Conservation (phyloP, 2,888 invertebrate genomes). For the Galeruca laticollis region DNA sequence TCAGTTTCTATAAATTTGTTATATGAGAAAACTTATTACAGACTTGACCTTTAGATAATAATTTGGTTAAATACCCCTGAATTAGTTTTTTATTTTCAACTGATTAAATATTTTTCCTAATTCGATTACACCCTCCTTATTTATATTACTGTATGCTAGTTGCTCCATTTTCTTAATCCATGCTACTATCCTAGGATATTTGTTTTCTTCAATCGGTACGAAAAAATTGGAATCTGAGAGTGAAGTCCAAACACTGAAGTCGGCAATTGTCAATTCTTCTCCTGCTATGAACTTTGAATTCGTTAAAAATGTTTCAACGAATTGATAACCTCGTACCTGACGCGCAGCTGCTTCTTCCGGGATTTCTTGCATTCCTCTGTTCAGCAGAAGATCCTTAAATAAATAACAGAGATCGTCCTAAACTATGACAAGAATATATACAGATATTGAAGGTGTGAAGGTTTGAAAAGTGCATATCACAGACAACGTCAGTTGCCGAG, state of each 20-base stretch:
- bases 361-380: not conserved
- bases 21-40: no score
- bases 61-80: no score
- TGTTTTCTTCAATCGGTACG: constrained; percentile 51
- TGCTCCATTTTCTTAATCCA: constrained; percentile 58
- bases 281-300: constrained; percentile 68
- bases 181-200: constrained; percentile 56
- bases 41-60: no score
- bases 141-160: constrained; percentile 28
- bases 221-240: constrained; percentile 22
- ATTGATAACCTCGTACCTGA: constrained; percentile 54
- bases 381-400: not conserved
- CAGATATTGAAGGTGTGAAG: no score
- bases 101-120: not conserved
- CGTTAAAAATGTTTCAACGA: constrained; percentile 67
- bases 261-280: constrained; percentile 54
- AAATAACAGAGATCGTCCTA: not conserved
- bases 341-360: not conserved
- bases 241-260: constrained; percentile 36
- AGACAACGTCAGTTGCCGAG: no score
- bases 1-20: no score
- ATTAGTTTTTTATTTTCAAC: no score
- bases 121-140: constrained; percentile 9
- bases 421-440: no score
- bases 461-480: no score